Evolutionary conservation across 2,888 invertebrate species (phyloP).

Genomic region (Diadegma fenestrale): DNA sequence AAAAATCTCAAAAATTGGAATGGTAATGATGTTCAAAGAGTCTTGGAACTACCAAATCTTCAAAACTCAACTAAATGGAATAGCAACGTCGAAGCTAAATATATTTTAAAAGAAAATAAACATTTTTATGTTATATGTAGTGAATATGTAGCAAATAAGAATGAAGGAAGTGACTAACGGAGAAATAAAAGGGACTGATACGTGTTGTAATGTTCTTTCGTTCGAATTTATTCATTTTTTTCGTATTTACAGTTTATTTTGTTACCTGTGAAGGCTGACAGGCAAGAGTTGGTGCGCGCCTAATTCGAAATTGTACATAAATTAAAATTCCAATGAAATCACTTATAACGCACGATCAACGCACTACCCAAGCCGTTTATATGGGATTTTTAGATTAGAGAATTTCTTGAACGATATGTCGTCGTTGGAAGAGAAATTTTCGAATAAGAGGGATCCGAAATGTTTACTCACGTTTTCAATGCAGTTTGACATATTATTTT

Average conservation of each 20-base stretch:
- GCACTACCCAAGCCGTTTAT: no score
- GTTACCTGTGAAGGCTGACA: background rate
- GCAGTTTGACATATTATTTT: background rate
- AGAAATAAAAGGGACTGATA: background rate
- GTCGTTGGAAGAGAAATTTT: background rate
- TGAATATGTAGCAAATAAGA: background rate
- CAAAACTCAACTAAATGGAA: background rate
- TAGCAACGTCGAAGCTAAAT: background rate
- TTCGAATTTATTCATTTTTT: background rate
- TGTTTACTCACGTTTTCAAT: background rate
- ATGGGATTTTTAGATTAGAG: no score
- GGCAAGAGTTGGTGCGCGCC: background rate
- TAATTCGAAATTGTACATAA: background rate
- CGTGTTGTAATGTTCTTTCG: background rate
- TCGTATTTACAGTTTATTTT: background rate
- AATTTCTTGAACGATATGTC: no score
- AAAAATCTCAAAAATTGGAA: background rate
- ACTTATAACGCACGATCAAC: background rate
- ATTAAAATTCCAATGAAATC: background rate
- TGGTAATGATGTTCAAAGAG: background rate
- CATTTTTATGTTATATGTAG: background rate
- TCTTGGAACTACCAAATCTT: background rate
- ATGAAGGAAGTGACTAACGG: background rate
- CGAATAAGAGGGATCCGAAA: background rate
- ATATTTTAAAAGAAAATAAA: background rate